Evolutionary conservation across 53 echinoderm and acorn worm species (phyloP).

Genomic region (Holothuria scabra): DNA sequence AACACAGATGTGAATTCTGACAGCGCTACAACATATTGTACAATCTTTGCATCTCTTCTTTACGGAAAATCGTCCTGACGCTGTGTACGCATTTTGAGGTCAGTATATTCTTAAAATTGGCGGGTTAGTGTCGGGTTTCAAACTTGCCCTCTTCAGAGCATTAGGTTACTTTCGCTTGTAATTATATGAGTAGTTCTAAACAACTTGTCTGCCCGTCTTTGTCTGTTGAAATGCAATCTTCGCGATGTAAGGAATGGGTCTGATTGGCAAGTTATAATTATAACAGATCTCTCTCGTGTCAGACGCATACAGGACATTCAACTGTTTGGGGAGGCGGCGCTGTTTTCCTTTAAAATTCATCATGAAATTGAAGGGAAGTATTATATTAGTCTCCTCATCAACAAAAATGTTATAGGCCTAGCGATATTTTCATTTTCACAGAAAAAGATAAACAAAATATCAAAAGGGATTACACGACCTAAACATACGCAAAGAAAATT

Average conservation of each 20-base stretch:
- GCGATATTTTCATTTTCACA: no score
- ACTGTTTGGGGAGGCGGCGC: background rate
- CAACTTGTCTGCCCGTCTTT: conserved; percentile 29
- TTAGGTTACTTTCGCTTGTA: conserved; percentile 5
- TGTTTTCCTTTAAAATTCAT: no score
- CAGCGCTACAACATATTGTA: no score
- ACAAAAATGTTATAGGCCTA: no score
- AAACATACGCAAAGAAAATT: no score
- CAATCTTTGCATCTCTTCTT: no score
- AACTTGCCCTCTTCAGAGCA: conserved; percentile 8
- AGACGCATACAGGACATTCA: conserved; percentile 29
- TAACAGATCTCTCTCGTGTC: conserved; percentile 19
- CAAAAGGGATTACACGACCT: no score
- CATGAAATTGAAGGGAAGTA: no score
- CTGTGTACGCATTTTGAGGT: background rate
- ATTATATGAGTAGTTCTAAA: conserved; percentile 36
- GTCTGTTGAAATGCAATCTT: conserved; percentile 36
- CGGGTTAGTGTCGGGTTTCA: conserved; percentile 11
- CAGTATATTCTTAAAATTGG: conserved; percentile 15
- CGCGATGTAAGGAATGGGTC: conserved; percentile 16
- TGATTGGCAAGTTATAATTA: conserved; percentile 40
- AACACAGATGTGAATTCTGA: no score
- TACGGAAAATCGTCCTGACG: no score
- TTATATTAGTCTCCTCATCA: no score
- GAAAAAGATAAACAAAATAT: no score